Evolutionary conservation across 2,888 invertebrate genomes (phyloP), one percentile per base, ranked within the genome.

Genomic region (Campopleginae sp.): DNA sequence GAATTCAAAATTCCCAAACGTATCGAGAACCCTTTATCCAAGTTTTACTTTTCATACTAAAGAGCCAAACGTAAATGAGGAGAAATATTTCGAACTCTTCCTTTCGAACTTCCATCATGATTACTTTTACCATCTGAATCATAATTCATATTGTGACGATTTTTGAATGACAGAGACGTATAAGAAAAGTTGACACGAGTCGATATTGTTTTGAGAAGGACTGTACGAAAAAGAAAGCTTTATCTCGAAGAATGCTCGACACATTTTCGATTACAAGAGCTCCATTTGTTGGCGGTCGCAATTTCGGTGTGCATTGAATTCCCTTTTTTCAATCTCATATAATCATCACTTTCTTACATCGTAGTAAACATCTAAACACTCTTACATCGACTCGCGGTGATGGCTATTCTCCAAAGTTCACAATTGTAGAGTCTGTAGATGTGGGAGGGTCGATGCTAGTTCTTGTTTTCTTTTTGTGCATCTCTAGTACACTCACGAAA

Each of bases 181-280:
- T 23, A 2, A 4, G 12, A 54, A 54, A 54, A 54, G 10, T 12
- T 27, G 23, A 23, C 1, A 54, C 38, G 12, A 23, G 12, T 23
- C 23, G 54, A 54, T 23, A 12, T 10, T 58, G 27, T 58, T 58
- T 27, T 58, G 58, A 14, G 14, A 58, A 58, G 14, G 58, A 58
- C 58, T 48, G 42, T 70, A 14, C 23, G 12, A 42, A 66, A n/a
- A 42, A 19, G n/a, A 23, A 12, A 19, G 38, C 12, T 14, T 19
- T 42, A 42, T 14, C 77, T 77, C 44, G 63, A 63, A 6, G 70
- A 54, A 82, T 48, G 54, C 79, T 79, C 79, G 83, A 74, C 79
- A 79, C 74, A 42, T 38, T 79, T 70, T 79, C 63, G 68, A 68
- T 68, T 63, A 38, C 42, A 31, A 38, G 66, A 54, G 42, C 6